phyloP scores from a whole-genome alignment of 1,140 invertebrate genomes.

The Acromyrmex heyeri region DNA sequence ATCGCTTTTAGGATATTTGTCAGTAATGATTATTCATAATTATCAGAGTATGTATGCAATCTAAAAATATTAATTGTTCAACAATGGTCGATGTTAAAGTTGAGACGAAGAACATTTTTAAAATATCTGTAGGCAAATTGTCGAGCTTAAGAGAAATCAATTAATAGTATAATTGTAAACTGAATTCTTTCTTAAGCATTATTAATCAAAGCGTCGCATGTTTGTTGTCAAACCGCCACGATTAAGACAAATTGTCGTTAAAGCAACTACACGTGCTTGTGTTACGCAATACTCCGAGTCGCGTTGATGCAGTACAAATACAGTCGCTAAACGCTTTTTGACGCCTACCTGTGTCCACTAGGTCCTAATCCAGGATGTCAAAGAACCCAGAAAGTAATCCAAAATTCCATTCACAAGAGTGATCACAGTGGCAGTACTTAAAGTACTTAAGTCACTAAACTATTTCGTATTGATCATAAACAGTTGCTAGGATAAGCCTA shows the following conservation, averaged over 20 bases:
- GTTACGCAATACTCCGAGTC: conserved; percentile 21
- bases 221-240: not conserved
- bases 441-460: conserved; percentile 50
- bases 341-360: conserved; percentile 39
- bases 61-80: conserved; percentile 1
- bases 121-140: not conserved
- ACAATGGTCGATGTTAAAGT: not conserved
- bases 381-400: conserved; percentile 65
- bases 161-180: not conserved
- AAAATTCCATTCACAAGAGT: conserved; percentile 36
- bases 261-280: conserved; percentile 38
- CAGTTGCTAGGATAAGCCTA: not conserved
- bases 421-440: conserved; percentile 46
- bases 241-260: conserved; percentile 43
- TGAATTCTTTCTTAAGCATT: not conserved
- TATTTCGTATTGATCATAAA: not conserved
- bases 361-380: conserved; percentile 21
- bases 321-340: not conserved
- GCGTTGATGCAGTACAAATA: not conserved
- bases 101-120: not conserved
- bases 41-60: not conserved
- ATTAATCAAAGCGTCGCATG: conserved; percentile 10
- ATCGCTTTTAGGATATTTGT: not conserved
- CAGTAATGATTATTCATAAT: conserved; percentile 1
- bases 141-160: not conserved